These are phyloP conservation scores for Hymenopus coronatus DNA, from an alignment of 2,888 invertebrate genomes.

Conservation along the genomic window DNA sequence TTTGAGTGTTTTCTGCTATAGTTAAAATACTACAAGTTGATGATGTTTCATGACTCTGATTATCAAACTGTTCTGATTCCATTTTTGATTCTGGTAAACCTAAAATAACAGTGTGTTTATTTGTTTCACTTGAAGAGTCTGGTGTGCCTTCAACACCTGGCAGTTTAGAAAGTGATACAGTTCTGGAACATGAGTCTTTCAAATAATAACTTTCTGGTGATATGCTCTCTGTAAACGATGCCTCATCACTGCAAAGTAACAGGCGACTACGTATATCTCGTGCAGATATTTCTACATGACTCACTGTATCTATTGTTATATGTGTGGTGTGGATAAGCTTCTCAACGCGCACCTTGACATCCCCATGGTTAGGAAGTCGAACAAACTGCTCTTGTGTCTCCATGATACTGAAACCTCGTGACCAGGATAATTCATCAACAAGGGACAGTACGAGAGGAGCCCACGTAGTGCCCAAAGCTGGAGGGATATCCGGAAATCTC, in stretches of 20 bases:
- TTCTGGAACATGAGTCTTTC: not conserved
- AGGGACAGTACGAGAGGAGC: constrained; percentile 16
- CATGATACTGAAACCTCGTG: constrained; percentile 21
- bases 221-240: not conserved
- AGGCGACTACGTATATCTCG: constrained; percentile 74
- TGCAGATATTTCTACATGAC: constrained; percentile 74
- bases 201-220: constrained; percentile 24
- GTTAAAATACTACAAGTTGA: not conserved
- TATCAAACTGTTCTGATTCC: not conserved
- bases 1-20: not conserved
- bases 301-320: constrained; percentile 56
- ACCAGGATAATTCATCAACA: constrained; percentile 23
- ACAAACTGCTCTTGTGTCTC: constrained; percentile 44
- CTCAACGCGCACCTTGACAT: constrained; percentile 48
- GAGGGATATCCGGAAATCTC: constrained; percentile 61
- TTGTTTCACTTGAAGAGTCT: not conserved
- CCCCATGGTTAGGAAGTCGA: constrained; percentile 44
- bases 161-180: not conserved
- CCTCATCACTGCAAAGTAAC: constrained; percentile 34
- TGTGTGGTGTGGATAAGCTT: constrained; percentile 53
- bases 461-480: not conserved
- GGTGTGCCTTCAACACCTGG: too few relatives aligned
- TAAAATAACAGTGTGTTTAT: not conserved
- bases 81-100: not conserved
- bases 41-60: not conserved